Evolutionary conservation across 2,113 vertebrate genomes (phyloP).

Genomic region (Cyprinodon brontotheroides): DNA sequence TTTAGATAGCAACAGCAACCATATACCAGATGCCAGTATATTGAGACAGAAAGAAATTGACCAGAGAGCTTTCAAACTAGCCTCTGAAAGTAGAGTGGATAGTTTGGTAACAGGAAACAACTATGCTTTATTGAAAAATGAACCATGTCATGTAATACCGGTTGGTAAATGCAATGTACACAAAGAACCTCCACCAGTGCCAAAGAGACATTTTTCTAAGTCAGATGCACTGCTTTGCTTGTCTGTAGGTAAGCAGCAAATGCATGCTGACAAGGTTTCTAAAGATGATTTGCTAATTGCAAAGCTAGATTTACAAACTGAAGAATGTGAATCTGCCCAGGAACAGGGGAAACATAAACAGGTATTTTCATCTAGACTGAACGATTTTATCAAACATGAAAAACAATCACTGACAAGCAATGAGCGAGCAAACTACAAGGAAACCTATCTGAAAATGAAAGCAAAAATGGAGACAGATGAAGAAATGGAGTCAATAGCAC

Average conservation of each 20-base stretch:
- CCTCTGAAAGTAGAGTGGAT: neutral
- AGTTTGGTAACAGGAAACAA: constrained; percentile 11
- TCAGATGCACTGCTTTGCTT: constrained; percentile 46
- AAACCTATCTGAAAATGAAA: constrained; percentile 39
- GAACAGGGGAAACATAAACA: constrained; percentile 64
- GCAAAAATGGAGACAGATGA: constrained; percentile 9
- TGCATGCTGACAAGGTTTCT: constrained; percentile 3
- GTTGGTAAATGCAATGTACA: constrained; percentile 9
- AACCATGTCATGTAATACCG: neutral
- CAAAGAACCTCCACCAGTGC: constrained; percentile 68
- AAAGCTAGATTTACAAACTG: constrained; percentile 17
- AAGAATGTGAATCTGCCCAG: constrained; percentile 31
- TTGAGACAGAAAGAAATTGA: constrained; percentile 30
- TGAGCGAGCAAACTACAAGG: constrained; percentile 33
- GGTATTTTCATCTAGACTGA: constrained; percentile 76
- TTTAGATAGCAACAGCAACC: constrained; percentile 33
- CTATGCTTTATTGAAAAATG: constrained; percentile 8
- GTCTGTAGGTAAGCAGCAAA: constrained; percentile 42
- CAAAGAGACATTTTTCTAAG: constrained; percentile 60
- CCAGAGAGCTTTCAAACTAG: constrained; percentile 21
- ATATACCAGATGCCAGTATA: constrained; percentile 34
- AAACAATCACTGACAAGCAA: constrained; percentile 53
- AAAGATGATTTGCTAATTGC: constrained; percentile 22
- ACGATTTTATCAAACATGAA: constrained; percentile 81
- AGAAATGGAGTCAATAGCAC: constrained; percentile 4